Conservation (phyloP, 2,797 vertebrate genomes). For the Diglossa cyanea region DNA sequence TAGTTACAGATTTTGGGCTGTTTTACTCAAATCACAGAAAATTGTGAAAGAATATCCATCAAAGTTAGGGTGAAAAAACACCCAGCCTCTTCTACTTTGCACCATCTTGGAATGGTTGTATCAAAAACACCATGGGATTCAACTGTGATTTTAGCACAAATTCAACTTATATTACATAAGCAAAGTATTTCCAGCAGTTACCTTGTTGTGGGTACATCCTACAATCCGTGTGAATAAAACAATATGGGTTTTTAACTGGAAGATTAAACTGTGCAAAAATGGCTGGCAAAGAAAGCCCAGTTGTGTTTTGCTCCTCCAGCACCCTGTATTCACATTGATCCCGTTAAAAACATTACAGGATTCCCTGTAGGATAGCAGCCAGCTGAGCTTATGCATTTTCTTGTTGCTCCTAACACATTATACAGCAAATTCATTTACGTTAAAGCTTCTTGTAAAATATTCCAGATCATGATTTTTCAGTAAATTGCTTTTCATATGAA, state of each 20-base stretch:
- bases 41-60: neutral
- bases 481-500: neutral
- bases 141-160: neutral
- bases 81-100: neutral
- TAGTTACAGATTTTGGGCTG: neutral
- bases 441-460: neutral
- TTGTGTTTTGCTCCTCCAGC: neutral
- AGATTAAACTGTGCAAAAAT: neutral
- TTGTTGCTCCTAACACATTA: neutral
- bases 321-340: neutral
- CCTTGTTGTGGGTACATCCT: neutral
- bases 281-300: neutral
- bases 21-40: neutral
- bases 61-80: neutral
- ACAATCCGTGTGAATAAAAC: neutral
- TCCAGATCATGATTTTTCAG: neutral
- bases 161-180: neutral
- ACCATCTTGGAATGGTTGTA: neutral
- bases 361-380: neutral
- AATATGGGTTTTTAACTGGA: neutral
- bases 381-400: neutral
- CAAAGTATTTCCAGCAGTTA: neutral
- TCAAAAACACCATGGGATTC: neutral
- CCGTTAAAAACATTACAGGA: neutral
- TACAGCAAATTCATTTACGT: neutral